phyloP scores from a whole-genome alignment of 2,888 invertebrate species.

The Lycocerus yunnanus region DNA sequence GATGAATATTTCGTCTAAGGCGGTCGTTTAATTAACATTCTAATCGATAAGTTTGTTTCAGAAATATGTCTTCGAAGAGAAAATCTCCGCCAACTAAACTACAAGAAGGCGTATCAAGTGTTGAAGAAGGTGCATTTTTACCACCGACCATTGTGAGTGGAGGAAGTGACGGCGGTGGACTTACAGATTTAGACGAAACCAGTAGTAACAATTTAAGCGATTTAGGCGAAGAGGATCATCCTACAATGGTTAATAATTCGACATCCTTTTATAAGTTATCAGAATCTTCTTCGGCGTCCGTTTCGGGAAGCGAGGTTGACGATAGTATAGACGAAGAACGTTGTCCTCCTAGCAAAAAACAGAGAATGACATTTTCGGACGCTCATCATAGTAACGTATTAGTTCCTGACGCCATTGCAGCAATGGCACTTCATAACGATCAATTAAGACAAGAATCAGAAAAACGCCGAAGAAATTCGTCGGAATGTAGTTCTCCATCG shows the following conservation, averaged over 20 bases:
- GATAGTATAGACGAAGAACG: constrained; percentile 54
- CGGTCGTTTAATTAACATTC: constrained; percentile 11
- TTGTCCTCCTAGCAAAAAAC: constrained; percentile 55
- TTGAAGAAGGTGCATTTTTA: constrained; percentile 56
- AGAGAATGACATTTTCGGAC: constrained; percentile 48
- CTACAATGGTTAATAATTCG: constrained; percentile 47
- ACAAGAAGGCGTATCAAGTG: constrained; percentile 69
- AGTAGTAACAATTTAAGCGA: constrained; percentile 66
- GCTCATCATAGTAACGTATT: constrained; percentile 44
- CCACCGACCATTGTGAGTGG: constrained; percentile 50
- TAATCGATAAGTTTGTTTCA: constrained; percentile 60
- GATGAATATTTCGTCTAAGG: constrained; percentile 20
- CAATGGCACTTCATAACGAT: constrained; percentile 62
- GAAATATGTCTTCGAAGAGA: constrained; percentile 96
- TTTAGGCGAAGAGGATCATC: constrained; percentile 63
- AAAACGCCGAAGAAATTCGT: constrained; percentile 58
- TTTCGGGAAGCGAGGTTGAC: constrained; percentile 55
- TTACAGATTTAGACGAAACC: constrained; percentile 60
- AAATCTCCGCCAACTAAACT: constrained; percentile 95
- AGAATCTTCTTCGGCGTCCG: constrained; percentile 53
- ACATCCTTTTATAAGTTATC: constrained; percentile 53
- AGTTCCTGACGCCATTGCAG: constrained; percentile 46
- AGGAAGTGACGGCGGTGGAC: constrained; percentile 64
- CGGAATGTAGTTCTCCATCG: constrained; percentile 75
- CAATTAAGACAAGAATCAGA: constrained; percentile 56